Base-by-base conservation (phyloP, 1,140 invertebrate genomes). In the Mizuhopecten yessoensis region DNA sequence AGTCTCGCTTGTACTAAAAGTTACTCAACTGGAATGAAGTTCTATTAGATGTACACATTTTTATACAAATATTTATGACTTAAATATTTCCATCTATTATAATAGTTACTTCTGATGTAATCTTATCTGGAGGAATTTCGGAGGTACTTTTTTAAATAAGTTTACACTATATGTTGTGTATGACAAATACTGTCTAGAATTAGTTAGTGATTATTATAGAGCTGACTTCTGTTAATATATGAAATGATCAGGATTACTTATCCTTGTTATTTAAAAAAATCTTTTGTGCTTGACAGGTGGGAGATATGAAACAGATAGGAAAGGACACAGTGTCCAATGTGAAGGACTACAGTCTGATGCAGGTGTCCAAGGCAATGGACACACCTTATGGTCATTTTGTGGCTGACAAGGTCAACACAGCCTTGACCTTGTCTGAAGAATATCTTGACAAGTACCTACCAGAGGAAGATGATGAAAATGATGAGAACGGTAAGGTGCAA, bases 371-470 rank as follows among this genome's bases (percentile, higher is more conserved):
- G 33, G 91, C 94, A 0, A 88, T 95, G 90, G 93, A 95, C 34
- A 93, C 94, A 3, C 88, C 93, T 0, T 92, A 93, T 88, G 95
- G 94, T 33, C 92, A 94, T 87, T 93, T 87, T 91, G 95, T 94
- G 33, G 91, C 91, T 29, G 90, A 89, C 23, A 93, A 93, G 34
- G 89, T 95, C 15, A 93, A 94, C 86, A 92, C 92, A 34, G 93
- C 93, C 13, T 89, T 95, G 34, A 91, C 91, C 29, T 33, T 94
- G 29, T 93, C 94, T 33, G 95, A 95, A 87, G 90, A 92, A 9
- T 94, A 93, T 87, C 91, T 95, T 2, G 94, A 95, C 86, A 95
- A 94, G 75, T 95, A 95, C 42, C 92, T 95, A 20, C 94, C 94
- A 13, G 88, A 91, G 13, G 86, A 86, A n/a, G 93, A 94, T 29